Conservation (phyloP, 2,797 vertebrate genomes). For the Enteromius mattozi region DNA sequence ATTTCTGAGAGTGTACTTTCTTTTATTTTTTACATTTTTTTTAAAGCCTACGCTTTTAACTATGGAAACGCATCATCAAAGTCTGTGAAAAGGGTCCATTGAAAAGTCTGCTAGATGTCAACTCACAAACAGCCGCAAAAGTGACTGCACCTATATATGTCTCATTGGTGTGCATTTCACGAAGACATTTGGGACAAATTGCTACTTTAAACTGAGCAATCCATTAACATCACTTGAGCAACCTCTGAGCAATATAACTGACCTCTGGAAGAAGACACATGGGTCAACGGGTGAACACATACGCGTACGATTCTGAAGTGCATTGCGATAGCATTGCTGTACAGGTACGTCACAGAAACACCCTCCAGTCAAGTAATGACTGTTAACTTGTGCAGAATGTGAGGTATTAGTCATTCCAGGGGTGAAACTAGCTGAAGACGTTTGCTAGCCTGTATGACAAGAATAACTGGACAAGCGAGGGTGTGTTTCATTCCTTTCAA, state of each 20-base stretch:
- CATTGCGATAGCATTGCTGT: background rate
- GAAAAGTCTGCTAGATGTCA: background rate
- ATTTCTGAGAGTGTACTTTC: too few relatives aligned
- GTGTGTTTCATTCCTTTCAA: slow-evolving; percentile 41
- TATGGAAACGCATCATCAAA: background rate
- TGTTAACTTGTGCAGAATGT: background rate
- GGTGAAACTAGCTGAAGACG: background rate
- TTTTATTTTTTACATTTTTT: background rate
- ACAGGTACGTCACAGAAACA: background rate
- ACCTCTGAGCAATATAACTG: background rate
- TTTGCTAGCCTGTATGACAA: slow-evolving; percentile 55
- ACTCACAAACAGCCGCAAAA: too few relatives aligned
- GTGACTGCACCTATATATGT: background rate
- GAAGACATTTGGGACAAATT: background rate
- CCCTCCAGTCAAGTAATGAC: background rate
- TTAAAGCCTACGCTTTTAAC: background rate
- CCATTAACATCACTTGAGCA: background rate
- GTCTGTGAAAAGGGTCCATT: background rate
- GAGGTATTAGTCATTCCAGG: background rate
- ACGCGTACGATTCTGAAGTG: background rate
- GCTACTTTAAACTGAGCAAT: background rate
- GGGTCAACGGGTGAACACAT: background rate
- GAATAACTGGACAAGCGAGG: slow-evolving; percentile 57
- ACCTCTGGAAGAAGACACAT: background rate
- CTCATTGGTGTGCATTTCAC: background rate